These are phyloP conservation scores for Celastrina argiolus DNA, from an alignment of 2,888 invertebrate species.

Conservation along the genomic window DNA sequence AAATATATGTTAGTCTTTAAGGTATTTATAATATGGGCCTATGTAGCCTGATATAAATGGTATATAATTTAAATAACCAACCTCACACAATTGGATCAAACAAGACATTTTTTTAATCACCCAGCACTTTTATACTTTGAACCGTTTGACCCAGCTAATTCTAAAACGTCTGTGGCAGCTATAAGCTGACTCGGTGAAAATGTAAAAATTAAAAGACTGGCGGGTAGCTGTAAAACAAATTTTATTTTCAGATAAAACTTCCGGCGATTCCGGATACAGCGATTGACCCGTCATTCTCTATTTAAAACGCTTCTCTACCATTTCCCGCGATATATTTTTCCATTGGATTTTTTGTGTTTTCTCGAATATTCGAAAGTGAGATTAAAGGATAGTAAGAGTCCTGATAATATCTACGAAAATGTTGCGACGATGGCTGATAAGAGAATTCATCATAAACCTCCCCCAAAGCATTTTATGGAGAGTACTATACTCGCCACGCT, in stretches of 20 bases:
- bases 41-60: no score
- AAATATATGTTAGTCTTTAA: no score
- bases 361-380: not conserved
- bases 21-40: no score
- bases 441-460: no score
- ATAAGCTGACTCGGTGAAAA: not conserved
- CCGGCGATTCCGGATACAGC: conserved; percentile 7
- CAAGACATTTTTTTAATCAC: not conserved
- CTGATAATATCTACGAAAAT: no score
- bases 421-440: no score
- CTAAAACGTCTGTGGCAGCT: not conserved
- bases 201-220: not conserved
- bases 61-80: no score
- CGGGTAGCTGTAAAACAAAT: conserved; percentile 4
- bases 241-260: conserved; percentile 5
- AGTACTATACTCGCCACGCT: no score
- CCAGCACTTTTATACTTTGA: not conserved
- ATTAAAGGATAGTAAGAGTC: no score
- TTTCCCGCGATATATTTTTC: not conserved
- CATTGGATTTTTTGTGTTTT: not conserved
- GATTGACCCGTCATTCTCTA: conserved; percentile 17
- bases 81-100: no score
- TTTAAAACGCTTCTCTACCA: not conserved
- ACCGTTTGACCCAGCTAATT: not conserved
- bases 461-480: no score